Base-by-base conservation (phyloP, 2,888 invertebrate species). In the Lottia gigantea region DNA sequence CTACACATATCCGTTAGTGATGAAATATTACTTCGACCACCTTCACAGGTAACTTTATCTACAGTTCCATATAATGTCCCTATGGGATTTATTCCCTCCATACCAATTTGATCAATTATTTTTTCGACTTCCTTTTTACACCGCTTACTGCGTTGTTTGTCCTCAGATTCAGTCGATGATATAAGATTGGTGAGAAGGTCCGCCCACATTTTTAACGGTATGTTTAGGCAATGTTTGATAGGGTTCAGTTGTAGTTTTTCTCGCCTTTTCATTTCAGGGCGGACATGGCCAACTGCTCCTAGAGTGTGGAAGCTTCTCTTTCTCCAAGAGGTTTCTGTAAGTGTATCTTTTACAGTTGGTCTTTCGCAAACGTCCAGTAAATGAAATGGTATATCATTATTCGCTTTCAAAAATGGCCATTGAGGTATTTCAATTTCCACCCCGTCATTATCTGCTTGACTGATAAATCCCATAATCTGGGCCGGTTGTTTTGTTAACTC, bases 371-470 rank as follows among this genome's bases (percentile, higher is more conserved):
- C 72, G 45, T 76, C 76, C 14, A 81, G 68, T 14, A 75, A 65
- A 46, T 74, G 75, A 65, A 78, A 77, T 19, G 72, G 67, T 19
- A 81, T 19, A 16, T 77, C 75, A 61, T 71, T 71, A 11, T 74
- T 71, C 23, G 63, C 46, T 11, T 74, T 70, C 12, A 78, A 49
- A 26, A 69, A 65, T 69, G 47, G 71, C 31, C 79, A 70, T 47
- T 75, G 72, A 46, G 80, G 79, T 40, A 80, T 68, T 46, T 68
- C 68, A 11, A 81, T 66, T 11, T 65, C 72, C n/a, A 80, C 46
- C 11, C 75, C 72, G 40, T 75, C 73, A n/a, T 77, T 75, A 15
- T 78, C 71, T 12, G 78, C 69, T 2, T 70, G 64, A 65, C 75
- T 73, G 7, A 80, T 74, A 61, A 76, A 75, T 26, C 74, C 74